Conservation (phyloP, 2,797 vertebrate genomes). For the Arremon brunneinucha region DNA sequence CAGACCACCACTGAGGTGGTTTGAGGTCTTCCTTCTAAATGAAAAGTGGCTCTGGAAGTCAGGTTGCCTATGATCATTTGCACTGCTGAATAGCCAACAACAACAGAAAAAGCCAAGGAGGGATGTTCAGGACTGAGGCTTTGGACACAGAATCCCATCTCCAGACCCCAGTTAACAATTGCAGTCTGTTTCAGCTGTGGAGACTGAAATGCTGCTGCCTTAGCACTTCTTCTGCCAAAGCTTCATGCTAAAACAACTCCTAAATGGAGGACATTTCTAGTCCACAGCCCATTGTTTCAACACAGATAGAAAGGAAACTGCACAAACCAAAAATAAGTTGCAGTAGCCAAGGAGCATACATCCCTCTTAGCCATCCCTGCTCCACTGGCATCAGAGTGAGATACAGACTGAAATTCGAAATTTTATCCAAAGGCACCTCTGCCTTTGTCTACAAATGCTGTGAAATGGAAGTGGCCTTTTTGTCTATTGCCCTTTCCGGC, state of each 20-base stretch:
- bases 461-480: not conserved
- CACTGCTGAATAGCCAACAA: not conserved
- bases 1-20: not conserved
- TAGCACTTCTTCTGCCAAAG: not conserved
- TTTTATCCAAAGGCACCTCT: not conserved
- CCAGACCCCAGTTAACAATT: not conserved
- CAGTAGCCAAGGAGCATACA: not conserved
- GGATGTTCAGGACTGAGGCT: not conserved
- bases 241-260: not conserved
- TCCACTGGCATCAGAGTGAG: accelerated
- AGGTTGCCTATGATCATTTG: not conserved
- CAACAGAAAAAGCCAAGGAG: not conserved
- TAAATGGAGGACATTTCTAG: not conserved
- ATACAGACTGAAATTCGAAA: not conserved
- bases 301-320: not conserved
- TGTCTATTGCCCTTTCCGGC: not conserved
- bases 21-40: not conserved
- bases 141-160: not conserved
- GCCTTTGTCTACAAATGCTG: not conserved
- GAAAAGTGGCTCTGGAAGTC: not conserved
- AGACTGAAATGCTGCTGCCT: not conserved
- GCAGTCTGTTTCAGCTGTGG: not conserved
- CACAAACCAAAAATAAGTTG: not conserved
- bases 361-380: not conserved
- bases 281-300: not conserved